Conservation (phyloP, 2,888 invertebrate genomes). For the Cancer borealis region DNA sequence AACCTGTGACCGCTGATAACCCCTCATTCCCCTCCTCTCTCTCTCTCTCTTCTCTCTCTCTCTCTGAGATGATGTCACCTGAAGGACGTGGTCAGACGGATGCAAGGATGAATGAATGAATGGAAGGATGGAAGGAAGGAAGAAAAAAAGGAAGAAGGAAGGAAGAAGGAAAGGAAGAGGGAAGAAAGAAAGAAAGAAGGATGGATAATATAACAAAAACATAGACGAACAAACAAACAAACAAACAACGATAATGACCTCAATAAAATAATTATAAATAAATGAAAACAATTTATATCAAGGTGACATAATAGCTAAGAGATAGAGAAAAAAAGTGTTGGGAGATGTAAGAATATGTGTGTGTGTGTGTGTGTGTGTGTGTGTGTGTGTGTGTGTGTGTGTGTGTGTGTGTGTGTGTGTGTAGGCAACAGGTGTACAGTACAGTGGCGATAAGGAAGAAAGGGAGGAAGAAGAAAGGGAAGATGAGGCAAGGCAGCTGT, state of each 20-base stretch:
- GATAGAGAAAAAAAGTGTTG: neutral
- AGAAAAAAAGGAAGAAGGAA: slow-evolving; percentile 4
- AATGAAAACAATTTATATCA: no score
- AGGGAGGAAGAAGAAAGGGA: neutral
- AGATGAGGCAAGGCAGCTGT: neutral
- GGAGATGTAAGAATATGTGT: neutral
- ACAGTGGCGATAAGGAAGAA: neutral
- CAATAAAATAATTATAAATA: no score
- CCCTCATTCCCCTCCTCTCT: neutral
- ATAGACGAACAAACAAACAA: neutral
- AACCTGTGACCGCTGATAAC: neutral
- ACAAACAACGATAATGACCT: no score
- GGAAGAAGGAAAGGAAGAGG: neutral
- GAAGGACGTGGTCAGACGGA: neutral
- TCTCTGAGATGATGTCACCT: neutral
- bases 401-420: neutral
- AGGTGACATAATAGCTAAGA: neutral
- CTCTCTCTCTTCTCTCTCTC: neutral
- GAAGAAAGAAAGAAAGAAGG: neutral
- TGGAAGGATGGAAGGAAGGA: neutral
- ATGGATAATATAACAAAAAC: neutral
- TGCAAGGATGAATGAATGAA: neutral
- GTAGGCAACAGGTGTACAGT: neutral
- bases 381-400: slow-evolving; percentile 11
- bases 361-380: slow-evolving; percentile 20